Evolutionary conservation across 2,113 vertebrate species (phyloP).

Genomic region (Rallus limicola): DNA sequence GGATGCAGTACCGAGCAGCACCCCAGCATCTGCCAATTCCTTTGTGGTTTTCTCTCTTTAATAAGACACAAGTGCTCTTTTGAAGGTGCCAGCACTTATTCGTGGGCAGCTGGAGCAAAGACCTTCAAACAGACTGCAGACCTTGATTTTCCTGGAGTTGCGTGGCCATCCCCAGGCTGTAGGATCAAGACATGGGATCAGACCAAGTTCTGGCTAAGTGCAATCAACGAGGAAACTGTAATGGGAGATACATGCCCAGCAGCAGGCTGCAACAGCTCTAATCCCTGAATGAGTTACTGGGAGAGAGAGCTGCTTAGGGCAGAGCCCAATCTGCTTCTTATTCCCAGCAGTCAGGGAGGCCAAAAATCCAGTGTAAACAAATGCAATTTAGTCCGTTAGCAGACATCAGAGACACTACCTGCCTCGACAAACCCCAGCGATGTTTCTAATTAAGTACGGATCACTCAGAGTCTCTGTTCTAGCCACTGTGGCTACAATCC

Average conservation of each 20-base stretch:
- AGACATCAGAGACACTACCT: conserved; percentile 40
- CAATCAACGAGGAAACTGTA: background rate
- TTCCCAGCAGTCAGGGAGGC: background rate
- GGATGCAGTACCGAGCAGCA: background rate
- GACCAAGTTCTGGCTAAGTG: background rate
- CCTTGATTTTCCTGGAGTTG: background rate
- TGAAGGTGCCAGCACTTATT: background rate
- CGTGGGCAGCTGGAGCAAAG: background rate
- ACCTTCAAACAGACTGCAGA: background rate
- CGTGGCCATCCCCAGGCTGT: background rate
- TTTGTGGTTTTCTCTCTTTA: background rate
- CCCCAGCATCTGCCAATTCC: background rate
- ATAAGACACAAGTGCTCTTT: background rate
- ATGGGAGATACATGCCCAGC: background rate
- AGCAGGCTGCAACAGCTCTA: background rate
- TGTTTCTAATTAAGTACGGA: conserved; percentile 7
- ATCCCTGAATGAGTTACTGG: background rate
- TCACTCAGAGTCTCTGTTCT: conserved; percentile 18
- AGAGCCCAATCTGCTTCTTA: background rate
- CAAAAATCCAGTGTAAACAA: conserved; percentile 1
- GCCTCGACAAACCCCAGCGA: conserved; percentile 27
- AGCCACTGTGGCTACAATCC: background rate
- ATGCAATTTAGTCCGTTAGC: conserved; percentile 9
- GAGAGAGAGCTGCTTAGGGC: background rate
- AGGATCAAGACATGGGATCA: background rate